Evolutionary conservation across 2,797 vertebrate genomes (phyloP).

Genomic region (Coilia nasus): DNA sequence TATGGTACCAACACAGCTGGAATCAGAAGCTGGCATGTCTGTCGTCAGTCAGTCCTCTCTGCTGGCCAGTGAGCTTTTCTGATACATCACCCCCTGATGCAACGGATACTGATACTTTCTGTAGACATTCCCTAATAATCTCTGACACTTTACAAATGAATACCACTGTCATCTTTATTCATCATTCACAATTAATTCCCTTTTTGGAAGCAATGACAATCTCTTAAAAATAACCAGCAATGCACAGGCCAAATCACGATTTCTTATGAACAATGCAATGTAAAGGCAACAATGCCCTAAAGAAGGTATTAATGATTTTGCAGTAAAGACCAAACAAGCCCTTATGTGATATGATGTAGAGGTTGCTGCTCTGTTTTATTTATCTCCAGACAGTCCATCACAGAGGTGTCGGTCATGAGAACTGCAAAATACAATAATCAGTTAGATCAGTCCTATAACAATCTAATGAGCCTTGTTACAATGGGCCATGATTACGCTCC

Average conservation of each 20-base stretch:
- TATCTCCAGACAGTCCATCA: not conserved
- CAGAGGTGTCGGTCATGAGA: not conserved
- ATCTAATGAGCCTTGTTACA: not conserved
- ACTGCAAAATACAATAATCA: not conserved
- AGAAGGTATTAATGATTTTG: not conserved
- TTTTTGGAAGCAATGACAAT: slow-evolving; percentile 4
- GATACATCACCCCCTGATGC: not conserved
- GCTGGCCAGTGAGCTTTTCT: not conserved
- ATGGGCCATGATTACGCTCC: not conserved
- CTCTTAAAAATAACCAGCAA: not conserved
- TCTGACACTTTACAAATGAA: not conserved
- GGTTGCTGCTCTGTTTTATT: not conserved
- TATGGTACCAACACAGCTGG: not conserved
- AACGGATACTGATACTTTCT: not conserved
- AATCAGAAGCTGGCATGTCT: slow-evolving; percentile 1
- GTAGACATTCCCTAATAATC: slow-evolving; percentile 11
- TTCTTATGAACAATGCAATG: not conserved
- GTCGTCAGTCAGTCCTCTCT: not conserved
- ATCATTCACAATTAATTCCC: not conserved
- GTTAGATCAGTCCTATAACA: not conserved
- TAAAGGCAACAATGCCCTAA: not conserved
- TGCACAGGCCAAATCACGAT: not conserved
- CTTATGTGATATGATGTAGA: not conserved
- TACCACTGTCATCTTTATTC: not conserved
- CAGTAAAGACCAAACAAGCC: not conserved